Evolutionary conservation across 2,888 invertebrate species (phyloP).

Genomic region (Callinectes sapidus): DNA sequence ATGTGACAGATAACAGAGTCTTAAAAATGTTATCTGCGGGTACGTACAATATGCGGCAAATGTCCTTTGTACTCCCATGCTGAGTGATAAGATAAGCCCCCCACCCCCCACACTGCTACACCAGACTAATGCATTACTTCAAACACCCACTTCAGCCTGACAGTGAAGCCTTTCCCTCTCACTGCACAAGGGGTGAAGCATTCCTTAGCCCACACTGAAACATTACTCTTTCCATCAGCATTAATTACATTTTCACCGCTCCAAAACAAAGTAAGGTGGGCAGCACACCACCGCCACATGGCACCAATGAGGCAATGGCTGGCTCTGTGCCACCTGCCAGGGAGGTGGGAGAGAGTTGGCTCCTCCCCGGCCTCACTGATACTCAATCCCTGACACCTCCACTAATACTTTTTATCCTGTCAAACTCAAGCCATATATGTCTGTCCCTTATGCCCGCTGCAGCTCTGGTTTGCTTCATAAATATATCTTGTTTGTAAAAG

Average conservation of each 20-base stretch:
- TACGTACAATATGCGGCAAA: neutral
- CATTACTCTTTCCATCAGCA: neutral
- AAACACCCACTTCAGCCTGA: neutral
- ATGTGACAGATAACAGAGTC: neutral
- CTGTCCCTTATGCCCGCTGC: neutral
- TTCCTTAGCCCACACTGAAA: neutral
- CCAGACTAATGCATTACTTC: neutral
- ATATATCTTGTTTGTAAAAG: neutral
- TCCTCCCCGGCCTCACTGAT: neutral
- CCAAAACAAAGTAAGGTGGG: neutral
- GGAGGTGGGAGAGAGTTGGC: slow-evolving; percentile 1
- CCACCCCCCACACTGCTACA: neutral
- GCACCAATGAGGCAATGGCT: neutral
- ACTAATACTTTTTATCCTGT: neutral
- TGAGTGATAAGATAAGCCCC: slow-evolving; percentile 7
- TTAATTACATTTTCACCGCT: neutral
- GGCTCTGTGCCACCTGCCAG: neutral
- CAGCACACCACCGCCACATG: neutral
- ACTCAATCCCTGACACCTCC: neutral
- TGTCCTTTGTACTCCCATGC: neutral
- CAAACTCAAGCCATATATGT: neutral
- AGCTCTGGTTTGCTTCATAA: neutral
- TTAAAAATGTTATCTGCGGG: neutral
- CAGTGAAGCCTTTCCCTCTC: neutral
- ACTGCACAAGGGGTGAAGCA: neutral